Base-by-base conservation (phyloP, 2,888 invertebrate species). In the Altica lythri region DNA sequence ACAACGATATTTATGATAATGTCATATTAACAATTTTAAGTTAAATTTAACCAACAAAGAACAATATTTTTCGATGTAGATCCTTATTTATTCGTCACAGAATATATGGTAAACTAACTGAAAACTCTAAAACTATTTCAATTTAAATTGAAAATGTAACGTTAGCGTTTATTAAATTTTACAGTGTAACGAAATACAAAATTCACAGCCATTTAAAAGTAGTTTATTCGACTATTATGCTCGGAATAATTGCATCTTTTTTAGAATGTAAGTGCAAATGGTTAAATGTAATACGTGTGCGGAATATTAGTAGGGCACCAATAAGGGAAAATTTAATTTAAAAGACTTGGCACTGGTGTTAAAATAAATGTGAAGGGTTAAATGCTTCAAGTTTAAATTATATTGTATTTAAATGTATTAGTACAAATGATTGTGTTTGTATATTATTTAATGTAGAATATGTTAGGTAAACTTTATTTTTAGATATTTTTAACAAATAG, bases 211-310 rank as follows among this genome's bases (percentile, higher is more conserved):
- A 60, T 64, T 62, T 34, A 62, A 53, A 55, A 55, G 63, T 61
- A 68, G 63, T 71, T 71, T 68, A 71, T 70, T 69, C 60, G 53
- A 62, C 63, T 63, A 68, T 72, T 72, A 72, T 68, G 63, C 59
- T 35, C 46, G 50, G 57, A 52, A 66, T 69, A 71, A 70, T 68
- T 68, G 67, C 63, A 57, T 64, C 67, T 68, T 68, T 69, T 71
- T 69, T 69, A 72, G 70, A 71, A 67, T 65, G 60, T 59, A 64
- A 65, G 66, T 66, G 69, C 68, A 67, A 69, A 71, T 68, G 67
- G 68, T 59, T 50, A 60, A 66, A 67, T 63, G 67, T 63, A 63
- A 60, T 68, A 72, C 72, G 72, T 72, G 71, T 63, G 59, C 51
- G 4, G 72, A 71, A 70, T 72, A 60, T 45, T 53, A 46, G 18